Conservation (phyloP, 2,113 vertebrate species). For the Hyaena hyaena region DNA sequence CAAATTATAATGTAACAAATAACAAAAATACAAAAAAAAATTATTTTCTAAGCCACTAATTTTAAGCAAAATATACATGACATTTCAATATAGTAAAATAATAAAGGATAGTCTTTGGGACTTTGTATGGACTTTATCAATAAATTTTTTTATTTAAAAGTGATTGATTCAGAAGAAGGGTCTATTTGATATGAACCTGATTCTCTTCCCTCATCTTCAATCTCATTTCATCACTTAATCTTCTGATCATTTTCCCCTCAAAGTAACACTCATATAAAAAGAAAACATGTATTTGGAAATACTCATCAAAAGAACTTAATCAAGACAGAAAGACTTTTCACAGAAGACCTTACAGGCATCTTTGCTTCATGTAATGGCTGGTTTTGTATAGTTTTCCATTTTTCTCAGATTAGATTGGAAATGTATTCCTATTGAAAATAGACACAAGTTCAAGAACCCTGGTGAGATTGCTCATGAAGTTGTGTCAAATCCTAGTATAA, state of each 20-base stretch:
- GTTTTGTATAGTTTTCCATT: neutral
- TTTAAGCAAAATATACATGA: neutral
- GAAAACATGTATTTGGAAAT: neutral
- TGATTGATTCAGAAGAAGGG: neutral
- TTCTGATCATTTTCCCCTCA: neutral
- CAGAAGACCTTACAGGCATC: neutral
- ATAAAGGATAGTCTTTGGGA: neutral
- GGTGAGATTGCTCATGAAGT: too few species aligned
- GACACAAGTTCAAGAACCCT: neutral
- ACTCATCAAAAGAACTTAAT: neutral
- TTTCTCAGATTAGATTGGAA: neutral
- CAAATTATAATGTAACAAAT: slow-evolving; percentile 42
- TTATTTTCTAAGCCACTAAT: slow-evolving; percentile 31
- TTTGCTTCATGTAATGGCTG: neutral
- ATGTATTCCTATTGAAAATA: neutral
- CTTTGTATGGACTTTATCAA: neutral
- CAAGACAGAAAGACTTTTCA: neutral
- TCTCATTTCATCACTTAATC: neutral
- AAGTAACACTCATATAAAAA: neutral
- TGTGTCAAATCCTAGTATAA: too few species aligned
- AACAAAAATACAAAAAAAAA: neutral
- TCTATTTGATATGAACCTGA: neutral
- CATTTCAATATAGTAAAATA: neutral
- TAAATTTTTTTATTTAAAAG: neutral
- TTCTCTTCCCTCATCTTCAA: neutral